Evolutionary conservation across 2,797 vertebrate species (phyloP).

Genomic region (Manis javanica): DNA sequence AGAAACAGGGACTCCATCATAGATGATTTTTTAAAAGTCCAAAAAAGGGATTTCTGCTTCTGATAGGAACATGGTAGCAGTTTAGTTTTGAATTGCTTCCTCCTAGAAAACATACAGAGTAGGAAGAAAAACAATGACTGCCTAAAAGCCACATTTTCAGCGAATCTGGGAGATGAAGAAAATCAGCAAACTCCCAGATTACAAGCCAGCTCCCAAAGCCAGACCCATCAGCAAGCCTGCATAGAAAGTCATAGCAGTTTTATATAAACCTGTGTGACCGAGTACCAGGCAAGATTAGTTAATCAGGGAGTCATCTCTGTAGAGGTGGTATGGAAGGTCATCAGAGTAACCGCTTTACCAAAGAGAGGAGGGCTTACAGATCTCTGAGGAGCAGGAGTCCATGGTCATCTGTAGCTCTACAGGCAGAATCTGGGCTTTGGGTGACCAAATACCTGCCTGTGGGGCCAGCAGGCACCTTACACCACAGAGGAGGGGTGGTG

Average conservation of each 20-base stretch:
- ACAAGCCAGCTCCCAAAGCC: background rate
- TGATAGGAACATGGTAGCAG: background rate
- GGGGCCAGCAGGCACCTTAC: too few relatives aligned
- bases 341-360: background rate
- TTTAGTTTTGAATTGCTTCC: background rate
- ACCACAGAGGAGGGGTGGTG: too few relatives aligned
- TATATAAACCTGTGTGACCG: background rate
- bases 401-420: accelerated
- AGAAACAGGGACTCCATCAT: background rate
- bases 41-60: background rate
- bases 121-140: too few relatives aligned
- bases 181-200: background rate
- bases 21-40: background rate
- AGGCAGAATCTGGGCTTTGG: background rate
- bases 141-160: background rate
- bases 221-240: background rate
- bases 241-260: background rate
- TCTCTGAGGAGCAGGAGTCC: background rate
- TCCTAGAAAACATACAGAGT: background rate
- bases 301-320: background rate
- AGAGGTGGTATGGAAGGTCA: too few relatives aligned
- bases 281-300: background rate
- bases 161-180: background rate
- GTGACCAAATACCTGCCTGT: too few relatives aligned
- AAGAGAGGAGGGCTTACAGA: background rate